Base-by-base conservation (phyloP, 1,140 invertebrate species). In the Charaxes varanes region DNA sequence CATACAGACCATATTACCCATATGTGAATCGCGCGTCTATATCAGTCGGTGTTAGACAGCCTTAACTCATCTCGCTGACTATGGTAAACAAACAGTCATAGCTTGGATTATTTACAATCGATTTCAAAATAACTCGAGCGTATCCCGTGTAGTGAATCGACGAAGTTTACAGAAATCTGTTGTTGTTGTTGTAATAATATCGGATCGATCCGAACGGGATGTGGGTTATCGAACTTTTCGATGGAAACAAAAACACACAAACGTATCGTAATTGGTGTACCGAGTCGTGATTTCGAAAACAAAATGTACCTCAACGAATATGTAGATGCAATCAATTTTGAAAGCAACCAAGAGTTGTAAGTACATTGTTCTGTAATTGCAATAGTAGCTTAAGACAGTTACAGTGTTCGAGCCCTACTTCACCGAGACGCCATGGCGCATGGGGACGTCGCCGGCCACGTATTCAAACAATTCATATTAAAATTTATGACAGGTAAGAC, bases 211-310 rank as follows among this genome's bases (percentile, higher is more conserved):
- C 15, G 10, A 12, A 33, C 7, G 26, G 38, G 17, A 5, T 16
- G 33, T 13, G 26, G 38, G 42, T 45, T 37, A 31, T 38, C 34
- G 42, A 45, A 45, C 42, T 15, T 28, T 22, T 13, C 26, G 10
- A 45, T 12, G 21, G 32, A 31, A 35, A 35, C 42, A n/a, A n/a
- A n/a, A n/a, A n/a, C n/a, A n/a, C n/a, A n/a, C n/a, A 45, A 23
- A 35, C 42, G 34, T 45, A 45, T 37, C 42, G 10, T 31, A 22
- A 40, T 31, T n/a, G 31, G 22, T 22, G 31, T 8, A 10, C 17
- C 12, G 23, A 19, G 27, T 40, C 37, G 37, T 40, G 37, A 40
- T 40, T 19, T 15, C 8, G 11, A 31, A 31, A 19, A 40, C 37
- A 40, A 31, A 13, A 27, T 30, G 10, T 27, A 18, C 7, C 31